These are phyloP conservation scores for Acrossocheilus wenchowensis DNA, from an alignment of 2,797 vertebrate genomes.

Conservation along the genomic window DNA sequence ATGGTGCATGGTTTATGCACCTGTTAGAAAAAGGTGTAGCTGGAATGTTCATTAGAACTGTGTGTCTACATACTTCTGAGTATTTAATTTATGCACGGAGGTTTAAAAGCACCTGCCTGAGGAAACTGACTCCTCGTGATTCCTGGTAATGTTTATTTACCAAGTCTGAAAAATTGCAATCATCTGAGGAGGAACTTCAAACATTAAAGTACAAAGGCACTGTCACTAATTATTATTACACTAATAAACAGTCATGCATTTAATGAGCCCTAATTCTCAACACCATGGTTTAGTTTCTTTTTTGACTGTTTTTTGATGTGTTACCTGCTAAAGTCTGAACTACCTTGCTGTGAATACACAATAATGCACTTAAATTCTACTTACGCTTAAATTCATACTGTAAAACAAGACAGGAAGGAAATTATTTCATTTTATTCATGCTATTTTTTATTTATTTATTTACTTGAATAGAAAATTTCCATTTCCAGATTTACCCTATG, in stretches of 20 bases:
- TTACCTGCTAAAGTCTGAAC: no score
- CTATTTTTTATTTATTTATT: not conserved
- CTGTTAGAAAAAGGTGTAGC: not conserved
- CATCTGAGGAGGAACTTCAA: not conserved
- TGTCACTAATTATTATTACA: not conserved
- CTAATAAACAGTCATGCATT: not conserved
- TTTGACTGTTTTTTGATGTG: no score
- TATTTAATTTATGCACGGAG: not conserved
- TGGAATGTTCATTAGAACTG: not conserved
- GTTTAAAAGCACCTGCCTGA: not conserved
- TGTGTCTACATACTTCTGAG: not conserved
- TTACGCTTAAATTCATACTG: not conserved
- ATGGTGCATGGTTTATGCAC: not conserved
- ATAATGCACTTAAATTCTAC: not conserved
- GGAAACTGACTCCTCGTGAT: not conserved
- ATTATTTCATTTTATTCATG: not conserved
- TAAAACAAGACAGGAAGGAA: not conserved
- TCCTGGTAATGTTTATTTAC: not conserved
- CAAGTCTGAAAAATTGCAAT: not conserved
- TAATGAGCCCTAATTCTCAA: not conserved
- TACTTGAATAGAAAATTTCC: not conserved
- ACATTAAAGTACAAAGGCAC: not conserved
- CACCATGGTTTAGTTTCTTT: no score
- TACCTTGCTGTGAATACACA: no score
- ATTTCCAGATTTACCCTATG: not conserved